These are phyloP conservation scores for Falco columbarius DNA, from an alignment of 2,797 vertebrate genomes.

Conservation along the genomic window DNA sequence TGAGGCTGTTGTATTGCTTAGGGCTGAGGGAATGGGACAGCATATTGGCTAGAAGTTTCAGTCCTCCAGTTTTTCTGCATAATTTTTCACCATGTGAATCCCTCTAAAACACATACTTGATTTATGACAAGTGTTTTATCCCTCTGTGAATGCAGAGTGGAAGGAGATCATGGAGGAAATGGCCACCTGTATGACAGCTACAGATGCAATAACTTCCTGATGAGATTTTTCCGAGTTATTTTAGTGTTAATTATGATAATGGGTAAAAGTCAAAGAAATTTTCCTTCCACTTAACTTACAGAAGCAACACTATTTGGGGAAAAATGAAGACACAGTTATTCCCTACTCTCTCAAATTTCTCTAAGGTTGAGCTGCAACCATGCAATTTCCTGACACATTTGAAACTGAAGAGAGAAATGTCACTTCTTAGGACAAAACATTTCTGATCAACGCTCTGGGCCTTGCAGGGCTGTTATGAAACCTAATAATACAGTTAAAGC, in stretches of 20 bases:
- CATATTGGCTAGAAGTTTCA: background rate
- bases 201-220: background rate
- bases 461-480: slow-evolving; percentile 25
- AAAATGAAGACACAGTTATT: background rate
- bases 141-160: background rate
- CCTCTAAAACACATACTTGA: background rate
- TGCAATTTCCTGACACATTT: background rate
- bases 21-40: background rate
- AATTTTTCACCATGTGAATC: background rate
- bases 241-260: background rate
- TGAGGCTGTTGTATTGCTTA: background rate
- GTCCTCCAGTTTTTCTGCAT: background rate
- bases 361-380: background rate
- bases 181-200: background rate
- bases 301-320: background rate
- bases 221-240: background rate
- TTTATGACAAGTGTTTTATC: background rate
- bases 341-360: background rate
- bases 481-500: slow-evolving; percentile 24
- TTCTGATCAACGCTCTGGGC: slow-evolving; percentile 27
- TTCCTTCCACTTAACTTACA: background rate
- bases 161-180: background rate
- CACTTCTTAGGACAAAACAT: background rate
- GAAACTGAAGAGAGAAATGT: background rate
- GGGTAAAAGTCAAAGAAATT: background rate